Percentiles rank a stretch among this genome's conserved stretches.
These are phyloP conservation scores for Tenthredo amoena DNA, from an alignment of 2,888 invertebrate genomes.

Conservation along the genomic window DNA sequence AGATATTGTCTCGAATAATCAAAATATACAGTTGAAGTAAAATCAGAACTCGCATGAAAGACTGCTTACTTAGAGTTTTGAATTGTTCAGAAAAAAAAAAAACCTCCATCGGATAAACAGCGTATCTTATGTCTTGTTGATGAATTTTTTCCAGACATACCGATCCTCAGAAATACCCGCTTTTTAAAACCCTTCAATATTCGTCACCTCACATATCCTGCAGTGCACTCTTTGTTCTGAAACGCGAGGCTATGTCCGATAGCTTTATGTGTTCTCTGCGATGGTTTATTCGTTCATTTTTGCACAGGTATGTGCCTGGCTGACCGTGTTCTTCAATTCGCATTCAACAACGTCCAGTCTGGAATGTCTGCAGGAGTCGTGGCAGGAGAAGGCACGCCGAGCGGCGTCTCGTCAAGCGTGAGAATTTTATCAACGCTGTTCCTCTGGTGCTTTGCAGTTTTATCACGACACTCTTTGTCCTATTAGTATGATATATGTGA, in stretches of 20 bases:
- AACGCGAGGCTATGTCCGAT: background rate
- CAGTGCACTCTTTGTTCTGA: background rate
- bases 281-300: slow-evolving; percentile 12
- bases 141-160: background rate
- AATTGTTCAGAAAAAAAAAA: background rate
- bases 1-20: background rate
- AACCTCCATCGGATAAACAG: background rate
- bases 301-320: slow-evolving; percentile 16
- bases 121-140: background rate
- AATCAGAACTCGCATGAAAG: background rate
- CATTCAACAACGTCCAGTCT: slow-evolving; percentile 41
- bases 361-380: slow-evolving; percentile 32
- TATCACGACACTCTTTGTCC: slow-evolving; percentile 42
- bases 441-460: slow-evolving; percentile 12
- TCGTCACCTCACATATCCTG: background rate
- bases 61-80: background rate
- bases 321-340: slow-evolving; percentile 31
- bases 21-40: background rate
- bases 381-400: background rate
- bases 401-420: slow-evolving; percentile 27
- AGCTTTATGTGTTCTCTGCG: background rate
- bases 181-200: background rate
- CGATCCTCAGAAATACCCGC: background rate
- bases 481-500: slow-evolving; percentile 41
- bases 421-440: slow-evolving; percentile 45